Base-by-base conservation (phyloP, 2,888 invertebrate genomes). In the Melanostoma scalare region DNA sequence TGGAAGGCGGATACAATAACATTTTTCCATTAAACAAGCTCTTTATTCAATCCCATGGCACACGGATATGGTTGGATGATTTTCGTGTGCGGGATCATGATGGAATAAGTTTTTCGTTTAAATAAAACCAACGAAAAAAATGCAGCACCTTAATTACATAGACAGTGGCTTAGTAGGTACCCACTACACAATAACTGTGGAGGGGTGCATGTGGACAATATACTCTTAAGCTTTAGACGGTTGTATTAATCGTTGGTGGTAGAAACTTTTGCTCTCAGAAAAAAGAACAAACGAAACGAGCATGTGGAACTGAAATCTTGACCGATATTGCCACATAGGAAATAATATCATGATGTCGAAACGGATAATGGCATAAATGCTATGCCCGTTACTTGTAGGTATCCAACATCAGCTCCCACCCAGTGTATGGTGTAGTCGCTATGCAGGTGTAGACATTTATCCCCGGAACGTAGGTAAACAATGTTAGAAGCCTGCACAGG, bases 251-350 rank as follows among this genome's bases (percentile, higher is more conserved):
- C 36, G 20, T 44, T 9, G 8, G 38, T 40, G 36, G 53, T 30
- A 50, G 50, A 35, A 33, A 50, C 20, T 50, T 71, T n/a, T 50
- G 9, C 42, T 58, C 42, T 42, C 48, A 56, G 35, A 65, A 20
- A 74, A 48, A 30, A 31, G n/a, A 35, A 20, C 8, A 53, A 58
- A 50, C 36, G n/a, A 36, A 60, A 55, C 55, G 33, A 50, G 48
- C 69, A 77, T 77, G 75, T 71, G 63, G 67, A 52, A 65, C 75
- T 55, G 53, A 65, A 61, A 81, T 81, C 81, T 81, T 81, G 81
- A 81, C 81, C 81, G 61, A 77, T 68, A 77, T 81, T 81, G 77
- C 77, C 61, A 77, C 81, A 81, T 77, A 82, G 82, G 82, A 82
- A 82, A 82, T 77, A 77, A 77, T 77, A 77, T 73, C 82, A 73